Evolutionary conservation across 2,113 vertebrate species (phyloP), one percentile per base, ranked within the genome.

Genomic region (Geococcyx californianus): DNA sequence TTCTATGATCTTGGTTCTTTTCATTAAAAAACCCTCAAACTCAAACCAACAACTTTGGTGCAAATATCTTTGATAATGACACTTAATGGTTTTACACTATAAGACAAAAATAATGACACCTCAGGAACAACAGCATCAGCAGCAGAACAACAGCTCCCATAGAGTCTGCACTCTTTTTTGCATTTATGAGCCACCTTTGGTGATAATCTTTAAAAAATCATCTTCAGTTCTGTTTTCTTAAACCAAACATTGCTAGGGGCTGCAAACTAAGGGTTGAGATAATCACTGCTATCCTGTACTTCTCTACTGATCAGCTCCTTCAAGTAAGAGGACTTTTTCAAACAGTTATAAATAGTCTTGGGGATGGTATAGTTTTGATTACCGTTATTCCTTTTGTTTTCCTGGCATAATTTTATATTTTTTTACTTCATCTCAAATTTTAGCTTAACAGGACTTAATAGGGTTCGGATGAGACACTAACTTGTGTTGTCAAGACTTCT

Each of bases 171-270:
- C 28, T 76, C 81, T 23, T 42, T 34, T 55, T 83, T 74, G 75
- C 93, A 54, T 90, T 90, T 92, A 91, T 82, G 78, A 45, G 36
- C 19, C 89, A 31, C 66, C 91, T 87, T 95, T 87, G 59, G 31
- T 81, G 59, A 74, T 84, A 84, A 95, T 66, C 44, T 88, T 96
- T 85, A 88, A 96, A 95, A 94, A 93, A 91, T 87, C 29, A 86
- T 80, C 60, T 95, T 95, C 45, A 29, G n/a, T 74, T 93, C 58
- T 72, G 24, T 90, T 96, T 96, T 79, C 31, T 51, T 72, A 87
- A 94, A 49, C 15, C 52, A 12, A 66, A 36, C 2, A 10, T 83
- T 89, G 44, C 86, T 91, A 77, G 47, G 47, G 69, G 88, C 52
- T 92, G 34, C n/a, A 84, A 86, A 90, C 66, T 82, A 40, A 89